Evolutionary conservation across 2,797 vertebrate genomes (phyloP), one percentile per base, ranked within the genome.

Genomic region (Acropternis orthonyx): DNA sequence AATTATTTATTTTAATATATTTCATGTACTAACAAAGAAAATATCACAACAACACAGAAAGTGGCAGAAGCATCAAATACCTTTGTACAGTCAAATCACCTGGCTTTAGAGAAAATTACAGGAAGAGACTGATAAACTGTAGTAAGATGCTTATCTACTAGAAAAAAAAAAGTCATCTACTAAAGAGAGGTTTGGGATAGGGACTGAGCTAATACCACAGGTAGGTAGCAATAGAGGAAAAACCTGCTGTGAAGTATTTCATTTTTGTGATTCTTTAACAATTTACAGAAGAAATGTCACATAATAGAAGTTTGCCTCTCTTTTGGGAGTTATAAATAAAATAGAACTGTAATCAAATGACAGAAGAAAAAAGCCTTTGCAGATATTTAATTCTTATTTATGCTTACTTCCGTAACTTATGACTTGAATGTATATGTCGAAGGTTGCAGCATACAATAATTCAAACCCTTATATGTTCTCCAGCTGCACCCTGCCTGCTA

Each of bases 381-480:
- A 93, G 96, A 93, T 97, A 96, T 98, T 98, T 97, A 98, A 96
- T 98, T 98, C 95, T 97, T 98, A 97, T 97, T 97, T 97, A 97
- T 96, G 78, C 94, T 97, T 93, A 91, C 91, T 96, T 97, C 96
- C 59, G 93, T 97, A 97, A 97, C 96, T 97, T 97, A 97, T 95
- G 93, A 95, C 94, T 97, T 89, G 88, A 93, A 95, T 87, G 96
- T 80, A 97, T 97, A 93, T 26, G 3, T 44, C 66, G 84, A 96
- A 92, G 88, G 75, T 91, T 97, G 91, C 74, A 94, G 90, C 85
- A 94, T 85, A 94, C 66, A 92, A 95, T 98, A 97, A 95, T 94
- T 98, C 97, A 98, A 93, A 82, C 76, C 86, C 67, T 83, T 83
- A 77, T 58, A 54, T 4, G 10, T 94, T 97, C 65, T 95, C 36